Percentiles rank a stretch among this genome's conserved stretches.
These are phyloP conservation scores for Apostichopus californicus DNA, from an alignment of 35 echinoderm and acorn worm genomes.

Conservation along the genomic window DNA sequence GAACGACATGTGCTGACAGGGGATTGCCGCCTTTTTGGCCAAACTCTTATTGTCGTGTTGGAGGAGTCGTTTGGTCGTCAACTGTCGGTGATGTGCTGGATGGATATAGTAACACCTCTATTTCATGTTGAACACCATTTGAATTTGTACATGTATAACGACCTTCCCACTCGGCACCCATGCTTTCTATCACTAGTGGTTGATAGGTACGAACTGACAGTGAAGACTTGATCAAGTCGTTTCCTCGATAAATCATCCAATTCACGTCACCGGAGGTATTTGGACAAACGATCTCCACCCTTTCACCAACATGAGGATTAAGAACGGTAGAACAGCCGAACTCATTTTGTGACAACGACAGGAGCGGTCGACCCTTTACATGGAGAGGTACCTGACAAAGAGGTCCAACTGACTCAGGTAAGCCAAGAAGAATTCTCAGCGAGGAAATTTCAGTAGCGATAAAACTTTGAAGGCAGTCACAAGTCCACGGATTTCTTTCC, in stretches of 20 bases:
- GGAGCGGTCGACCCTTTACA: neutral
- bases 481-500: constrained; percentile 27
- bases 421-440: neutral
- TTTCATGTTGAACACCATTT: neutral
- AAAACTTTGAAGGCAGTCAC: constrained; percentile 11
- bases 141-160: neutral
- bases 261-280: neutral
- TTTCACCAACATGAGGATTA: neutral
- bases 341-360: neutral
- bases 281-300: neutral
- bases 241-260: neutral
- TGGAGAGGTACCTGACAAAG: neutral
- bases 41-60: neutral
- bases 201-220: neutral
- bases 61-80: neutral
- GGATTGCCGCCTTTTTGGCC: no score
- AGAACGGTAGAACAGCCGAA: neutral
- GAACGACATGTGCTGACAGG: neutral
- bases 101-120: neutral
- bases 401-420: neutral
- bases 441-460: neutral
- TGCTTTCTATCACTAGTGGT: neutral
- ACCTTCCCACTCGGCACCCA: constrained; percentile 10
- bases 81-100: neutral
- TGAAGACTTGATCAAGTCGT: neutral